Conservation (phyloP, 2,888 invertebrate species). For the Limnephilus marmoratus region DNA sequence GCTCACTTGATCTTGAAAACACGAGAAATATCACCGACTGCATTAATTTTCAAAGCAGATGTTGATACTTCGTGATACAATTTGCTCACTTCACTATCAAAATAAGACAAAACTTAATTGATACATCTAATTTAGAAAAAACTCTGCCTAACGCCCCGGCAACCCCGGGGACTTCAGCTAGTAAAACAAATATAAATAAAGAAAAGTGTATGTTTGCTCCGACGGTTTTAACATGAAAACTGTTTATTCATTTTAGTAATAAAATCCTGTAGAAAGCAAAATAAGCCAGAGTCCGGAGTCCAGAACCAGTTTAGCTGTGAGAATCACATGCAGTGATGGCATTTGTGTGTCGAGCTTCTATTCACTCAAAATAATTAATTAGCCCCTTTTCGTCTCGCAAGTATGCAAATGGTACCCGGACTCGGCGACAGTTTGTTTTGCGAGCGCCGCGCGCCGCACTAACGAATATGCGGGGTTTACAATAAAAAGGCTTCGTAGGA, state of each 20-base stretch:
- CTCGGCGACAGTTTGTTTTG: neutral
- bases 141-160: too few species aligned
- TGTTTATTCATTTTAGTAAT: neutral
- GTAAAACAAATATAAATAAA: neutral
- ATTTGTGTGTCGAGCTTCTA: neutral
- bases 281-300: neutral
- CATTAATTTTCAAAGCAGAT: too few species aligned
- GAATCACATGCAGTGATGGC: neutral
- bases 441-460: neutral
- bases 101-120: too few species aligned
- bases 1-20: too few species aligned
- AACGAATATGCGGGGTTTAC: neutral
- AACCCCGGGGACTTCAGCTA: neutral
- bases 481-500: neutral
- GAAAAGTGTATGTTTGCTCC: neutral
- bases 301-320: neutral
- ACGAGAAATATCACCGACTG: too few species aligned
- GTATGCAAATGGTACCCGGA: constrained; percentile 21
- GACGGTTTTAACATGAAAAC: neutral
- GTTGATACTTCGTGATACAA: too few species aligned
- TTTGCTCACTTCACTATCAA: too few species aligned
- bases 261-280: neutral
- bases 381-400: constrained; percentile 6
- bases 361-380: constrained; percentile 10
- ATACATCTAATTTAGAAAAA: too few species aligned